Evolutionary conservation across 92 coral and sea anemone species (phyloP).

Genomic region (Plumapathes pennacea): DNA sequence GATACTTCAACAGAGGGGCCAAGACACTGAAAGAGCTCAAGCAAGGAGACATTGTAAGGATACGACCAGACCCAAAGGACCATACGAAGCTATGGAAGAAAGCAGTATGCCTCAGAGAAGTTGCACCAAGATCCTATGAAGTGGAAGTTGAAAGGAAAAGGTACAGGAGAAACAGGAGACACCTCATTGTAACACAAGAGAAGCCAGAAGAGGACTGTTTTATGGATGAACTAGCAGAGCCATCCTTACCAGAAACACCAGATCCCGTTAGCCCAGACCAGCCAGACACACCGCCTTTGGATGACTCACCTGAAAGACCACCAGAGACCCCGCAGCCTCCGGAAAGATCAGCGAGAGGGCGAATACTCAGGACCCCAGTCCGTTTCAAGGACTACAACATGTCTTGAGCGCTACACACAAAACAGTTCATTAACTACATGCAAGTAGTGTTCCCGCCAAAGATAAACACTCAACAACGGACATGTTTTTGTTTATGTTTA

Average conservation of each 20-base stretch:
- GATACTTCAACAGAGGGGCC: constrained; percentile 48
- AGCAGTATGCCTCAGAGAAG: constrained; percentile 47
- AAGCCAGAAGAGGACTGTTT: constrained; percentile 21
- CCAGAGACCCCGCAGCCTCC: constrained; percentile 48
- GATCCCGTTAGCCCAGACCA: constrained; percentile 35
- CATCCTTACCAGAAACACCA: too few species aligned
- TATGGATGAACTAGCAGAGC: constrained; percentile 41
- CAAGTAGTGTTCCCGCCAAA: too few species aligned
- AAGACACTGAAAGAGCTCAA: constrained; percentile 48
- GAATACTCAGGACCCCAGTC: constrained; percentile 48
- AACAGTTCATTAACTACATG: too few species aligned
- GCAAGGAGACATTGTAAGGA: constrained; percentile 51
- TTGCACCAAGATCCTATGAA: constrained; percentile 55
- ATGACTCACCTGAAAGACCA: constrained; percentile 24
- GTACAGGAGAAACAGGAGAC: constrained; percentile 56
- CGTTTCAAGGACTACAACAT: constrained; percentile 47
- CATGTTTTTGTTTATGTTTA: too few species aligned
- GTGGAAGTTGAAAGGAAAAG: constrained; percentile 40
- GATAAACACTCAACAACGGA: too few species aligned
- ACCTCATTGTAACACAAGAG: constrained; percentile 46
- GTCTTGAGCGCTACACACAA: constrained; percentile 45
- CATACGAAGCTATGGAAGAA: constrained; percentile 46
- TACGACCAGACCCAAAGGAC: constrained; percentile 60
- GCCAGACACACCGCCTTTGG: constrained; percentile 29
- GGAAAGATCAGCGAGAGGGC: constrained; percentile 55